Conservation (phyloP, 2,113 vertebrate species). For the Cygnus atratus region DNA sequence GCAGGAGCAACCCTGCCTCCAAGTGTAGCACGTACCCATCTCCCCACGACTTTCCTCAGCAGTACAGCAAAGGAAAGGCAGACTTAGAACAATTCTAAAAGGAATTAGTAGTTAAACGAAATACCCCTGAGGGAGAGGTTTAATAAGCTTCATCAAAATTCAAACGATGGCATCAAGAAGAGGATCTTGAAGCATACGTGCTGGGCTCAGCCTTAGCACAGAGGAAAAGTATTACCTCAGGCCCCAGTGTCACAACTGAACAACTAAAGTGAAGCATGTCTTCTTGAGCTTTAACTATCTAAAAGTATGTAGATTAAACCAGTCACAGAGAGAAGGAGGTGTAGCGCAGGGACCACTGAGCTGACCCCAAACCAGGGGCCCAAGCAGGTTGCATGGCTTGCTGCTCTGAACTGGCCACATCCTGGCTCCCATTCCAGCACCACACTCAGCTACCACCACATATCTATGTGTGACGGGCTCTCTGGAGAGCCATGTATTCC, state of each 20-base stretch:
- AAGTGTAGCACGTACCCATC: neutral
- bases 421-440: neutral
- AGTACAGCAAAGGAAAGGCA: neutral
- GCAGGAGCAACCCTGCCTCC: neutral
- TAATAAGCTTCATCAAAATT: neutral
- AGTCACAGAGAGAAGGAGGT: neutral
- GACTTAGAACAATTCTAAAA: neutral
- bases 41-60: neutral
- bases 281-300: neutral
- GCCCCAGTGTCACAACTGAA: neutral
- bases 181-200: neutral
- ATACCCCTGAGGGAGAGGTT: neutral
- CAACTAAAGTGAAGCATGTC: neutral
- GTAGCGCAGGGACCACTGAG: neutral
- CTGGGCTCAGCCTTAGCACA: neutral
- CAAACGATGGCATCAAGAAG: neutral
- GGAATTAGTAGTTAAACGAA: neutral
- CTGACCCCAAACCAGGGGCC: neutral
- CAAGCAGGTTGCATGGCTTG: neutral
- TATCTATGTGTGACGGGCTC: accelerated
- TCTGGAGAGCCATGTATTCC: neutral
- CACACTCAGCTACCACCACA: neutral
- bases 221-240: neutral
- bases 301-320: neutral
- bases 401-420: neutral